phyloP scores from a whole-genome alignment of 2,888 invertebrate species.

The Ctena decussata region DNA sequence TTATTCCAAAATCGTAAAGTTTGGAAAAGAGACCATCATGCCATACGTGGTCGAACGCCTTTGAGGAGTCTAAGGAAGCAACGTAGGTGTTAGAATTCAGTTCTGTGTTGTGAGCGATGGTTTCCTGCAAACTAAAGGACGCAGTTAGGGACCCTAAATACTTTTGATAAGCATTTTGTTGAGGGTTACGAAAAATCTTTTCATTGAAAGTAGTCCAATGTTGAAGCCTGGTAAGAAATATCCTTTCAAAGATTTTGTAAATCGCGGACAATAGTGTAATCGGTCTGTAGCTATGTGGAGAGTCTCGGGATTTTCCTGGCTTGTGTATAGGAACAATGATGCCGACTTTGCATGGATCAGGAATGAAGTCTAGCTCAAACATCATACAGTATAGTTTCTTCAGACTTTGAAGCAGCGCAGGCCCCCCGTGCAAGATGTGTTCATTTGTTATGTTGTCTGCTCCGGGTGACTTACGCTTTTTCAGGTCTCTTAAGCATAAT shows the following conservation, averaged over 20 bases:
- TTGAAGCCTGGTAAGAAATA: background rate
- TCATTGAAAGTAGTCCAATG: background rate
- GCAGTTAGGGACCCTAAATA: conserved; percentile 7
- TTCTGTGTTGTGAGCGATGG: conserved; percentile 6
- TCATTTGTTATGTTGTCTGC: conserved; percentile 28
- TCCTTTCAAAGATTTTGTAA: conserved; percentile 1
- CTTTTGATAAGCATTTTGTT: conserved; percentile 32
- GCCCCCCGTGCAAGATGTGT: conserved; percentile 10
- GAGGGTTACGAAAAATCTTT: conserved; percentile 11
- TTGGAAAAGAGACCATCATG: conserved; percentile 13
- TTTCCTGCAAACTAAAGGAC: conserved; percentile 28
- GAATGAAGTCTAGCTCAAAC: background rate
- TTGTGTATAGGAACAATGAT: conserved; percentile 23
- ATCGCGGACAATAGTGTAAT: background rate
- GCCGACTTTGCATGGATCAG: conserved; percentile 5
- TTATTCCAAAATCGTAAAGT: conserved; percentile 20
- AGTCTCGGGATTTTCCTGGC: conserved; percentile 2
- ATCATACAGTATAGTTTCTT: background rate
- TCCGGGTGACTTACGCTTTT: conserved; percentile 17
- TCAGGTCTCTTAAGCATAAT: background rate
- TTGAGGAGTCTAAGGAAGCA: conserved; percentile 5
- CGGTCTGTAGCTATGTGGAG: conserved; percentile 15
- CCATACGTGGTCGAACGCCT: conserved; percentile 22
- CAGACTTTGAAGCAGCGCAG: background rate
- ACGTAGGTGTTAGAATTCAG: background rate